Conservation (phyloP, 2,888 invertebrate species). For the Micropterix aruncella region DNA sequence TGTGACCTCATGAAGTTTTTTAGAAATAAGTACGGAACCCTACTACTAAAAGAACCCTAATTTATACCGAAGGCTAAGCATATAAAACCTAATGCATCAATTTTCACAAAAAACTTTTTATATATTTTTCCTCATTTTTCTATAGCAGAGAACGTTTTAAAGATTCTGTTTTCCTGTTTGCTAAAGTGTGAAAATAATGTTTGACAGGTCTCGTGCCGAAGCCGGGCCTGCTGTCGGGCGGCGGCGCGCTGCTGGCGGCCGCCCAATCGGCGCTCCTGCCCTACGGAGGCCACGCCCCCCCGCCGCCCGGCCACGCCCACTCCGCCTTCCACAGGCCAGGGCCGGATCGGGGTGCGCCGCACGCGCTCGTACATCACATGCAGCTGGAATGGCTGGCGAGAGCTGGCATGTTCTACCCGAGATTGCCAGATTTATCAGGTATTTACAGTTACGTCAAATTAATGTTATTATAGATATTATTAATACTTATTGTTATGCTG, state of each 20-base stretch:
- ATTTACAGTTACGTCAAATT: conserved; percentile 19
- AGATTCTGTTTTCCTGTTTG: neutral
- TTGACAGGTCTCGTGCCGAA: conserved; percentile 41
- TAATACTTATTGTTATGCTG: too few species aligned
- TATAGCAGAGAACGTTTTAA: too few species aligned
- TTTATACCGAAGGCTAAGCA: too few species aligned
- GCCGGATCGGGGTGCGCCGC: conserved; percentile 12
- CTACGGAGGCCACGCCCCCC: conserved; percentile 15
- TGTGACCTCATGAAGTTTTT: too few species aligned
- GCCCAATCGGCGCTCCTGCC: conserved; percentile 32
- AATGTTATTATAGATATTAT: too few species aligned
- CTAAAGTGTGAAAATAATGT: neutral
- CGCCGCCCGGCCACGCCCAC: conserved; percentile 18
- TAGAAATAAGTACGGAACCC: too few species aligned
- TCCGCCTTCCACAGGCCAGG: conserved; percentile 35
- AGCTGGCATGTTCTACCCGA: conserved; percentile 84
- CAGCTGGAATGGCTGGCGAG: conserved; percentile 85
- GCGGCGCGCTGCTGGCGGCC: conserved; percentile 37
- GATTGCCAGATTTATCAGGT: conserved; percentile 76
- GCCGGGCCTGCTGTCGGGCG: conserved; percentile 43
- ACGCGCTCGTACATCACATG: conserved; percentile 55
- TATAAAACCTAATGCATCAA: neutral
- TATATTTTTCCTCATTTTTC: neutral
- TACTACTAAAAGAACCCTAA: too few species aligned
- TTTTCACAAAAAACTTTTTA: neutral